Base-by-base conservation (phyloP, 2,113 vertebrate species). In the Ctenodactylus gundi region DNA sequence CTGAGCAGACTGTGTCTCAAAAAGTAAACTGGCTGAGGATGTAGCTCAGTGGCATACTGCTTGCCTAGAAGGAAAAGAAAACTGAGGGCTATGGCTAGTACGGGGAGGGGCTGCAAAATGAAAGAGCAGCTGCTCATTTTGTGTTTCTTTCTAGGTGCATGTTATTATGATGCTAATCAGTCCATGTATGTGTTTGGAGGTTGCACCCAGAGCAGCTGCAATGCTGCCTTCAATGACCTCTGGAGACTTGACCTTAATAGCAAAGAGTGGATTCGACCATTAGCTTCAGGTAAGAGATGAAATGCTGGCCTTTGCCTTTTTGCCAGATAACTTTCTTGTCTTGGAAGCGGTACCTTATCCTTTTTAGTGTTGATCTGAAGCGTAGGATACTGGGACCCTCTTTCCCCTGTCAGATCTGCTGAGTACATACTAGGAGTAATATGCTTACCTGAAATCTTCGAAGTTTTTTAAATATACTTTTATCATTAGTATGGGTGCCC, bases 161-260 rank as follows among this genome's bases (percentile, higher is more conserved):
- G 99, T 96, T 99, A 99, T 96, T 99, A 99, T 3, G 99, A 99
- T 2, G 98, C 98, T 14, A 99, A 99, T 96, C 99, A 99, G 97
- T 99, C 99, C 55, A 99, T 99, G 99, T 99, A 99, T 7, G 99
- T 99, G 96, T 99, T 99, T 5, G 99, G 99, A 4, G 99, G 99
- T 97, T 99, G 99, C 96, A 99, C 99, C 9, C 99, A 99, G 97
- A 99, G 99, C 98, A 99, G 99, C 94, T 99, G 99, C 96, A 99
- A 99, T 21, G 99, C 99, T 25, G 99, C 99, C 89, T 99, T 99
- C 97, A 99, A 99, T 27, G 99, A 99, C 97, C 98, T 99, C 78
- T 99, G 99, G 99, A 99, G 99, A 94, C 99, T 99, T 0, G 99
- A 99, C 98, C 99, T 99, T 34, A 99, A 99, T 95, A 99, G 99